A percentile compares a stretch with the other conserved stretches of the same genome.
Conservation (phyloP, 2,888 invertebrate genomes). For the Nemotelus nigrinus region DNA sequence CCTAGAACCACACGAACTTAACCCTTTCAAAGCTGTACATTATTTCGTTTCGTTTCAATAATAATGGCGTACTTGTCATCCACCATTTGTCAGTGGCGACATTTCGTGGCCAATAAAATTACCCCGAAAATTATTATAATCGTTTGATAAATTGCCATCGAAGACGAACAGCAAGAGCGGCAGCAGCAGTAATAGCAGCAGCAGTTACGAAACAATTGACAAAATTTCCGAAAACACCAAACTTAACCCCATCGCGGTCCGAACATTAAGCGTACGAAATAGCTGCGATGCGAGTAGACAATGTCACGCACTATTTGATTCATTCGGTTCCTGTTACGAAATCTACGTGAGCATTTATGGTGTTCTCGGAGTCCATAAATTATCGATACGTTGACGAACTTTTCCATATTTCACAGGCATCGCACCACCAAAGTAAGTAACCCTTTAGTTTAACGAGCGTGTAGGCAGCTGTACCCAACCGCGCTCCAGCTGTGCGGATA, state of each 20-base stretch:
- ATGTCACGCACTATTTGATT: conserved; percentile 41
- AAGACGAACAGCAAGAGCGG: background rate
- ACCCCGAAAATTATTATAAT: conserved; percentile 32
- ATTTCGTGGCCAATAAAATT: conserved; percentile 43
- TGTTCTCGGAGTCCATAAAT: conserved; percentile 40
- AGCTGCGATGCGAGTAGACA: background rate
- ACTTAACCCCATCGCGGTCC: conserved; percentile 20
- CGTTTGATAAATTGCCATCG: conserved; percentile 30
- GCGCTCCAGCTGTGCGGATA: background rate
- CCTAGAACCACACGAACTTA: background rate
- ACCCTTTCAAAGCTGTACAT: background rate
- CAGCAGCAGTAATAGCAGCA: no score
- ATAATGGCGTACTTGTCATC: background rate
- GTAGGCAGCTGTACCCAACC: conserved; percentile 26
- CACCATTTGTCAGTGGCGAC: conserved; percentile 13
- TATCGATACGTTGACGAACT: conserved; percentile 36
- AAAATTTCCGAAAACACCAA: background rate
- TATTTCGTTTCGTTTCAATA: background rate
- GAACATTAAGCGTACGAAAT: background rate
- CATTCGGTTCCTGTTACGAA: conserved; percentile 39
- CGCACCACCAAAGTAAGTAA: conserved; percentile 11
- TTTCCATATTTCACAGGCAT: conserved; percentile 35
- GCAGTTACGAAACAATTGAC: conserved; percentile 17
- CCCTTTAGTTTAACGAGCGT: conserved; percentile 26
- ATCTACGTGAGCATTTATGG: conserved; percentile 33